phyloP scores from a whole-genome alignment of 2,113 vertebrate genomes.

The Spea bombifrons region DNA sequence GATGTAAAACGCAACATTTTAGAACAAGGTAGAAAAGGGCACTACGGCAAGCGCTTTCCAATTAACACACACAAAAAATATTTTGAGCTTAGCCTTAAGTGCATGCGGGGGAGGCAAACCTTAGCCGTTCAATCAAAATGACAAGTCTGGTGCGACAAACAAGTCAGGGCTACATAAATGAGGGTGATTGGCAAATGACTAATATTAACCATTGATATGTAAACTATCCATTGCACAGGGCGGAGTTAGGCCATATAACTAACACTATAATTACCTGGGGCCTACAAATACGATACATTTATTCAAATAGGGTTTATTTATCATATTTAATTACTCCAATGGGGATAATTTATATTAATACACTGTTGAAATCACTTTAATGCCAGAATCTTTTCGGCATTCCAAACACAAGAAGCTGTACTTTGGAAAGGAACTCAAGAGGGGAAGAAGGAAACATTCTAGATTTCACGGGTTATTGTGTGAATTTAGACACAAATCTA shows the following conservation, averaged over 20 bases:
- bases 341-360: background rate
- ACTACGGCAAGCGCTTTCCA: constrained; percentile 37
- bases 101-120: constrained; percentile 29
- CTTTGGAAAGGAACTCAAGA: too few species aligned
- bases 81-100: constrained; percentile 43
- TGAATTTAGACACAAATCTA: too few species aligned
- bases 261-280: constrained; percentile 17
- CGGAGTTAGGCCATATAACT: constrained; percentile 3
- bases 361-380: too few species aligned
- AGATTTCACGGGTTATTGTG: too few species aligned
- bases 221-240: constrained; percentile 26
- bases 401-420: too few species aligned
- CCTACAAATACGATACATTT: background rate
- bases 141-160: constrained; percentile 22
- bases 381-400: background rate
- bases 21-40: constrained; percentile 48
- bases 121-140: constrained; percentile 42
- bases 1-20: constrained; percentile 36
- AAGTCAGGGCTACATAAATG: constrained; percentile 23
- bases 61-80: constrained; percentile 39
- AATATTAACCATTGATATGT: constrained; percentile 17
- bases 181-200: constrained; percentile 24
- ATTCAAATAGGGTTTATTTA: background rate
- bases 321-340: background rate
- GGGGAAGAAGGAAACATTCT: too few species aligned